Evolutionary conservation across 2,113 vertebrate species (phyloP), one percentile per base, ranked within the genome.

Genomic region (Notothenia rossii): DNA sequence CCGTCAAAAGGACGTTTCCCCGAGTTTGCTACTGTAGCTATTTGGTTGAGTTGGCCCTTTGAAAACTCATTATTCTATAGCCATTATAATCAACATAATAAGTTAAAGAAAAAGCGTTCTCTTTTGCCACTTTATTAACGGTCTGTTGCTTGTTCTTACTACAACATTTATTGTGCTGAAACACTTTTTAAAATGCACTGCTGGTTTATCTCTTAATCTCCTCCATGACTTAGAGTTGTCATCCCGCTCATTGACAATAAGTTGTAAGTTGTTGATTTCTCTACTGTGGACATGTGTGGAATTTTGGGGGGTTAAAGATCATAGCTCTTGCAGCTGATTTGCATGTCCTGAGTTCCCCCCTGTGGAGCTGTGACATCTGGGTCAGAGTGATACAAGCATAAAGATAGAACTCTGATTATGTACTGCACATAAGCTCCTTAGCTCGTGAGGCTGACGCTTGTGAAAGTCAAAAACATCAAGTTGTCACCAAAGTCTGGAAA

Each of bases 401-500:
- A 71, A 78, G 67, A 49, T 6, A 40, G 0, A 61, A 72, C 25
- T 20, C 48, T 53, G 36, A 75, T 70, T 78, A 51, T 36, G 29
- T 14, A 51, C 49, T 46, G 62, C 49, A 25, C 25, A 33, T 75
- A 33, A 65, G 55, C 79, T 60, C 3, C 43, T 65, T 62, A 65
- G 45, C 62, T 79, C 25, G 10, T 51, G 60, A 69, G 33, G 54
- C 25, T 58, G 43, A 80, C 3, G 11, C 70, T 48, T 45, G 49
- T 36, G 61, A 25, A 55, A 71, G 43, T 54, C 72, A 81, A 80
- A 85, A 72, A 48, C 64, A 81, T 81, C 67, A 85, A 76, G 83
- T 76, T 79, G 82, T 70, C 83, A 67, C 79, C 63, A 81, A 61
- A 70, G 63, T 78, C 59, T 71, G 64, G 51, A 55, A 55, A 81